phyloP scores from a whole-genome alignment of 2,113 vertebrate species.

The Apodemus sylvaticus region DNA sequence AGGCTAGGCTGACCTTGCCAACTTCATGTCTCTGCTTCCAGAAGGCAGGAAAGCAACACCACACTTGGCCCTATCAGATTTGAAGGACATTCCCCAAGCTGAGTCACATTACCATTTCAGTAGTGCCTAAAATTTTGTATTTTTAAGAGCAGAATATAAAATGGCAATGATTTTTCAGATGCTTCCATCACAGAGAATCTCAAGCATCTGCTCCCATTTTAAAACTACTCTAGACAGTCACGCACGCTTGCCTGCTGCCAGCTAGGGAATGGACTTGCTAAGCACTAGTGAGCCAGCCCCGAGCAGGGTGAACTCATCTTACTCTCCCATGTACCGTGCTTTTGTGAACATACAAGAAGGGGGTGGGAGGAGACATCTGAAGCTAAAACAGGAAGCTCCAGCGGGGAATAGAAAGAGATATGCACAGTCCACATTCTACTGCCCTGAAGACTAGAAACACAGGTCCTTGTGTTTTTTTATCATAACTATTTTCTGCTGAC shows the following conservation, averaged over 20 bases:
- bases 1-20: background rate
- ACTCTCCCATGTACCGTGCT: background rate
- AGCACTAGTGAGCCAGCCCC: slow-evolving; percentile 39
- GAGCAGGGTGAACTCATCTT: background rate
- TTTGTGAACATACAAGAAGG: background rate
- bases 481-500: background rate
- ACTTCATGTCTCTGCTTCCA: background rate
- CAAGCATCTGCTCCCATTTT: slow-evolving; percentile 43
- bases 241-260: background rate
- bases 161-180: background rate
- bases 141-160: slow-evolving; percentile 26
- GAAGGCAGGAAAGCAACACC: background rate
- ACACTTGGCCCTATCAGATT: background rate
- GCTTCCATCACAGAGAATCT: background rate
- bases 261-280: slow-evolving; percentile 2
- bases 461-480: background rate
- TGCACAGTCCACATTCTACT: background rate
- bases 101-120: background rate
- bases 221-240: slow-evolving; percentile 48
- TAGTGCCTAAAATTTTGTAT: background rate
- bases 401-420: background rate
- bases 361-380: background rate
- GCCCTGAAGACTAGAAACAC: fast-evolving
- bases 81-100: background rate
- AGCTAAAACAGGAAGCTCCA: background rate